phyloP scores from a whole-genome alignment of 2,113 vertebrate genomes.

The Planiliza haematocheilus region DNA sequence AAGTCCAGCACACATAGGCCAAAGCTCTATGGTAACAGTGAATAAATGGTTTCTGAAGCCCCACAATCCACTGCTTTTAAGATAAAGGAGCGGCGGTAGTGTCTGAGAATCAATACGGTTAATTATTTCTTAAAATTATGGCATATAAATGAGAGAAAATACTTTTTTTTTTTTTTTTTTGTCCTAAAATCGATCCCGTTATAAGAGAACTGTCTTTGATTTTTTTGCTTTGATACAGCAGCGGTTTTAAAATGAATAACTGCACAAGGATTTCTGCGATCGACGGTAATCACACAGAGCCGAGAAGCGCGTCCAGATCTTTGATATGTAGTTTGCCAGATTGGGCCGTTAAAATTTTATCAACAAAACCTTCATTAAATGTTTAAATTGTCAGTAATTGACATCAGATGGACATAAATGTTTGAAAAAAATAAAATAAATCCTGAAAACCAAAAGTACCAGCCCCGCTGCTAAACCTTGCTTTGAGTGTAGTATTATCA shows the following conservation, averaged over 20 bases:
- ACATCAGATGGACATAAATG: neutral
- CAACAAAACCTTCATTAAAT: slow-evolving; percentile 24
- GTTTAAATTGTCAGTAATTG: slow-evolving; percentile 12
- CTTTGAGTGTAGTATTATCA: neutral
- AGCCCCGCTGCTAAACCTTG: neutral
- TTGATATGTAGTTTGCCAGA: slow-evolving; percentile 1
- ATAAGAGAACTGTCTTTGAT: slow-evolving; percentile 8
- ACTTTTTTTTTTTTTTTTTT: neutral
- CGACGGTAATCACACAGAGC: slow-evolving; percentile 12
- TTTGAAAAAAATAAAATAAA: slow-evolving; percentile 31
- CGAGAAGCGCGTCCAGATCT: neutral
- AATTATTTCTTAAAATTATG: neutral
- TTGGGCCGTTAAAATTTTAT: slow-evolving; percentile 13
- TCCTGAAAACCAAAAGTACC: slow-evolving; percentile 5
- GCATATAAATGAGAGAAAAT: neutral
- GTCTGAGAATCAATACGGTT: slow-evolving; percentile 16
- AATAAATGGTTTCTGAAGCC: neutral
- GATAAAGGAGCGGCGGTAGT: neutral
- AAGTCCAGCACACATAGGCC: neutral
- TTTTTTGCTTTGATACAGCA: slow-evolving; percentile 17
- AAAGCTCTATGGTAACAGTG: neutral
- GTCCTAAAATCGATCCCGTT: slow-evolving; percentile 7
- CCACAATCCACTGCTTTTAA: slow-evolving; percentile 1
- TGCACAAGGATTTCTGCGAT: slow-evolving; percentile 43
- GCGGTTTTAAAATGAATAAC: slow-evolving; percentile 27